Evolutionary conservation across 1,140 invertebrate genomes (phyloP), one percentile per base, ranked within the genome.

Genomic region (Halesus radiatus): DNA sequence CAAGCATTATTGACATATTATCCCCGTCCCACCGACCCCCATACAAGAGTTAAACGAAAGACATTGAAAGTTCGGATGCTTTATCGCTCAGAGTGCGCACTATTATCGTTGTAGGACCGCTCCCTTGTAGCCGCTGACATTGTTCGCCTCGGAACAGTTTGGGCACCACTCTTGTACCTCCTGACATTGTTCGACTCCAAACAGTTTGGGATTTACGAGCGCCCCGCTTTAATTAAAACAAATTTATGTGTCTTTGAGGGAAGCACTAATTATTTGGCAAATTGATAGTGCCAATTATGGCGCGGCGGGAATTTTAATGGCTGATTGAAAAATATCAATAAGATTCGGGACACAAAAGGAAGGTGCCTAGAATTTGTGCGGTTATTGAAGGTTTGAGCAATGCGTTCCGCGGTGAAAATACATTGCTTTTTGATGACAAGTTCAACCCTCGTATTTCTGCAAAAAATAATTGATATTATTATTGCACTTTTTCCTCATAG

Each of bases 11-110:
- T n/a, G 18, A 20, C 20, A 76, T 32, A 76, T 22, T n/a, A n/a
- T 22, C 70, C 70, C 70, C 50, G 6, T 16, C 22, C 23, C 16
- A 23, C 64, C 66, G 26, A n/a, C 22, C 62, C 23, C 68, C 18
- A 79, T 32, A 72, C 26, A 23, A n/a, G 18, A 78, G 60, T 60
- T 32, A 70, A 53, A 58, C 53, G 53, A 62, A 78, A 76, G 74
- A 74, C 75, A 80, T 76, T 80, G 75, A 81, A 81, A 81, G 74
- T 81, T 78, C 60, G 23, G 54, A 74, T 81, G 80, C 72, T 81
- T 81, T 81, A 74, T 74, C 52, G 45, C 29, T 29, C 62, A 52
- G 16, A 50, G 5, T 52, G 32, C 50, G 66, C 52, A 66, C 45
- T 56, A 70, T 70, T 70, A 78, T 70, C 29, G 60, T 64, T 45